phyloP scores from a whole-genome alignment of 2,888 invertebrate genomes.

The Parnassius orleans region DNA sequence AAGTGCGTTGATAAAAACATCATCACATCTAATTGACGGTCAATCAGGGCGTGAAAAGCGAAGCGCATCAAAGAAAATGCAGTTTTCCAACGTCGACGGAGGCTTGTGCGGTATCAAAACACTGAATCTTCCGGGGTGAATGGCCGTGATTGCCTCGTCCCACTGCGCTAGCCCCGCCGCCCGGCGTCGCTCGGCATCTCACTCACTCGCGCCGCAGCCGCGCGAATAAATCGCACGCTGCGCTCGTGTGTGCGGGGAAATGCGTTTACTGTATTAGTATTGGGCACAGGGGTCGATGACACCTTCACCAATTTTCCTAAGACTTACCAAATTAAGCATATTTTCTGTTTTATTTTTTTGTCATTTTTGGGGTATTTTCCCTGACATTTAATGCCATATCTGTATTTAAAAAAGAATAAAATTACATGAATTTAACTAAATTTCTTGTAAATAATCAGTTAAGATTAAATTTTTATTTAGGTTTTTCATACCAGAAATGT shows the following conservation, averaged over 20 bases:
- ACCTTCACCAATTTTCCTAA: constrained; percentile 63
- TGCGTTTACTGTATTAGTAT: constrained; percentile 77
- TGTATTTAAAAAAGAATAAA: too few relatives aligned
- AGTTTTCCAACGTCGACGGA: constrained; percentile 71
- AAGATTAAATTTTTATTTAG: too few relatives aligned
- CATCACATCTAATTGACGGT: constrained; percentile 37
- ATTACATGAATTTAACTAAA: too few relatives aligned
- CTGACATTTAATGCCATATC: not conserved
- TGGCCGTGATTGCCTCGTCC: constrained; percentile 61
- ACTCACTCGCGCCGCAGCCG: constrained; percentile 45
- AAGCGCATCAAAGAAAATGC: constrained; percentile 77
- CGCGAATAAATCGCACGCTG: constrained; percentile 70
- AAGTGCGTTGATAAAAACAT: constrained; percentile 27
- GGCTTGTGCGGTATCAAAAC: constrained; percentile 79
- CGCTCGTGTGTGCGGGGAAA: constrained; percentile 68
- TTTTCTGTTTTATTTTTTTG: not conserved
- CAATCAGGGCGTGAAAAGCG: constrained; percentile 78
- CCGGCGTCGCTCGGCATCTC: constrained; percentile 53
- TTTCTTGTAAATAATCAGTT: too few relatives aligned
- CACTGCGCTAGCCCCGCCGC: constrained; percentile 52
- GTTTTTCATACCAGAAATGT: too few relatives aligned
- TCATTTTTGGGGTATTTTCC: constrained; percentile 12
- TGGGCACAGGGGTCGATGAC: constrained; percentile 76
- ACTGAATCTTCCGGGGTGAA: constrained; percentile 81
- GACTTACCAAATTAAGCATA: constrained; percentile 27